phyloP scores from a whole-genome alignment of 2,888 invertebrate species.

The Conus canariensis region DNA sequence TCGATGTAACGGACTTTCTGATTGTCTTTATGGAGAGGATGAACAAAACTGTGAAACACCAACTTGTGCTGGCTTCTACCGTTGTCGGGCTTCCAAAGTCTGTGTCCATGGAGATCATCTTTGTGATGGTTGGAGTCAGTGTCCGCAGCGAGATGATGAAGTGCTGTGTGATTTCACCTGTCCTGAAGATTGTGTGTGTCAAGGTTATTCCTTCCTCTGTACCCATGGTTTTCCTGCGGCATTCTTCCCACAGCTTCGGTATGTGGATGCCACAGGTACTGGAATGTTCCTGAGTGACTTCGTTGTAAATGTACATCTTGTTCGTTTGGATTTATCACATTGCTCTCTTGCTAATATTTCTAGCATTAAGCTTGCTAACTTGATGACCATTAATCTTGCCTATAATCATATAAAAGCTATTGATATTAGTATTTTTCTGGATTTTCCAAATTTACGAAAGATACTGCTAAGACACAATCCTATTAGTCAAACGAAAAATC shows the following conservation, averaged over 20 bases:
- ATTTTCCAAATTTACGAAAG: not conserved
- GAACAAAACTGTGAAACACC: too few species aligned
- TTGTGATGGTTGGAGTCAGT: not conserved
- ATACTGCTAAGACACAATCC: not conserved
- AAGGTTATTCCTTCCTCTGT: not conserved
- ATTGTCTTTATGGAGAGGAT: not conserved
- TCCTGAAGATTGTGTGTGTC: not conserved
- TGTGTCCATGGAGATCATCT: too few species aligned
- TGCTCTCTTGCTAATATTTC: not conserved
- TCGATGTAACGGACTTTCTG: not conserved
- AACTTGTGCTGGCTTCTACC: too few species aligned
- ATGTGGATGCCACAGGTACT: not conserved
- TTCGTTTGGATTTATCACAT: not conserved
- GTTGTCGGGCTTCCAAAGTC: too few species aligned
- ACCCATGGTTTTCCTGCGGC: not conserved
- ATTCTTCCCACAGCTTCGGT: not conserved
- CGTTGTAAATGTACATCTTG: not conserved
- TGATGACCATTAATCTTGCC: not conserved
- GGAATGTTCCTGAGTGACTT: not conserved
- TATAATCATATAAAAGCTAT: not conserved
- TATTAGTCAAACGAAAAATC: not conserved
- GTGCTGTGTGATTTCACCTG: not conserved
- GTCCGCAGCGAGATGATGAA: constrained; percentile 7
- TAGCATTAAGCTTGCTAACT: not conserved
- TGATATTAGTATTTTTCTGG: not conserved